Evolutionary conservation across 2,113 vertebrate species (phyloP).

Genomic region (Daboia siamensis): DNA sequence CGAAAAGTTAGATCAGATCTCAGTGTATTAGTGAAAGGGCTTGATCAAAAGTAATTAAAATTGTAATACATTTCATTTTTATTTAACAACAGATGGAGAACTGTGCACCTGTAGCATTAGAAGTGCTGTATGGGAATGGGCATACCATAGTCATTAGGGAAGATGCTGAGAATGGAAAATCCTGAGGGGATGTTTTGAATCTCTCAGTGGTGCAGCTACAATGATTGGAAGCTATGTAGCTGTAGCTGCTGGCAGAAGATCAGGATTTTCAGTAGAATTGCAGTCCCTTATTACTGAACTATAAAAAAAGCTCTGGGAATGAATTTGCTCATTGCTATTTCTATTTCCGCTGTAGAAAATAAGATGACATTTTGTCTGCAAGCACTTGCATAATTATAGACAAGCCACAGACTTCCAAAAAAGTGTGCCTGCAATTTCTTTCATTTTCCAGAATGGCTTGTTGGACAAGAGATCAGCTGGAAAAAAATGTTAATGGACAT

Average conservation of each 20-base stretch:
- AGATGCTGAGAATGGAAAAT: not conserved
- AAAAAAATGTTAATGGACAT: conserved; percentile 17
- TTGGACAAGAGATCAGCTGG: not conserved
- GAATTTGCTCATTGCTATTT: conserved; percentile 51
- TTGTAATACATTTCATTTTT: not conserved
- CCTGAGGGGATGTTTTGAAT: not conserved
- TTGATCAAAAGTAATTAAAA: not conserved
- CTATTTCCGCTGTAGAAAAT: conserved; percentile 48
- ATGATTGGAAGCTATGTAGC: not conserved
- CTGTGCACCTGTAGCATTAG: not conserved
- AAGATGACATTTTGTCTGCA: conserved; percentile 48
- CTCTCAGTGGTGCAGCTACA: not conserved
- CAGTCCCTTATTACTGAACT: conserved; percentile 10
- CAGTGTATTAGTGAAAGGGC: not conserved
- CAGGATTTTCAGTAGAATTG: conserved; percentile 43
- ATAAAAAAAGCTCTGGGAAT: conserved; percentile 23
- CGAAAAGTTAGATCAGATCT: not conserved
- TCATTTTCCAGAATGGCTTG: not conserved
- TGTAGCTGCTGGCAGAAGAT: conserved; percentile 8
- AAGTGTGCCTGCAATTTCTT: conserved; percentile 25
- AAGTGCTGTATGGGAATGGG: not conserved
- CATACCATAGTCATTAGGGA: not conserved
- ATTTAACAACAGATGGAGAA: not conserved
- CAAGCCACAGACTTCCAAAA: conserved; percentile 29
- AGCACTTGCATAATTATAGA: conserved; percentile 28